phyloP scores from a whole-genome alignment of 2,113 vertebrate species.

The Ranitomeya imitator region DNA sequence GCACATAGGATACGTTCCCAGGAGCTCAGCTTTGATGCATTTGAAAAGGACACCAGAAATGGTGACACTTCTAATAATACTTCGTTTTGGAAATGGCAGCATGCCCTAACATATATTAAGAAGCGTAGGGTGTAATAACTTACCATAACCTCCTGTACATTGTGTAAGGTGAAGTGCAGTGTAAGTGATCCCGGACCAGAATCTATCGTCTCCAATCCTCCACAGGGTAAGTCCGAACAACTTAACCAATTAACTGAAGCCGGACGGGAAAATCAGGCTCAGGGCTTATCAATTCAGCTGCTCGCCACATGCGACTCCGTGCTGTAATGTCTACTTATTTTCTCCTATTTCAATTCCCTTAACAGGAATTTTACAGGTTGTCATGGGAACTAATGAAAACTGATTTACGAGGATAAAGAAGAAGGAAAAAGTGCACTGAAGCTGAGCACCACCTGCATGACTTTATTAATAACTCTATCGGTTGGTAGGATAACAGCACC shows the following conservation, averaged over 20 bases:
- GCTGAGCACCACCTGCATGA: conserved; percentile 61
- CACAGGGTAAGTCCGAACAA: neutral
- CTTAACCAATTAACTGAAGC: conserved; percentile 39
- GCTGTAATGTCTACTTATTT: conserved; percentile 41
- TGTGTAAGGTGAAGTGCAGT: neutral
- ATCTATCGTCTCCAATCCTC: neutral
- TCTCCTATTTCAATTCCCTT: conserved; percentile 64
- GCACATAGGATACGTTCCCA: too few species aligned
- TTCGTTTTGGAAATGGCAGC: neutral
- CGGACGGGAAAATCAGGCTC: conserved; percentile 28
- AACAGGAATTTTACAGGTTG: conserved; percentile 68
- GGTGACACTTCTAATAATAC: neutral
- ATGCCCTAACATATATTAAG: neutral
- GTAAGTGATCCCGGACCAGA: neutral
- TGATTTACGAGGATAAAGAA: conserved; percentile 57
- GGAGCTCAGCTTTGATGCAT: neutral
- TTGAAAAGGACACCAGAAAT: neutral
- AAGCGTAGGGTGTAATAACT: neutral
- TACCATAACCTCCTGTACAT: conserved; percentile 34
- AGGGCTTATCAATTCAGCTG: conserved; percentile 43
- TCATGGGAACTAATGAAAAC: conserved; percentile 75
- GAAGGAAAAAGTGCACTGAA: conserved; percentile 22
- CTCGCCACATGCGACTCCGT: conserved; percentile 56
- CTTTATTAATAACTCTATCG: neutral
- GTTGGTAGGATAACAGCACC: neutral